Base-by-base conservation (phyloP, 1,140 invertebrate species). In the Scylla paramamosain region DNA sequence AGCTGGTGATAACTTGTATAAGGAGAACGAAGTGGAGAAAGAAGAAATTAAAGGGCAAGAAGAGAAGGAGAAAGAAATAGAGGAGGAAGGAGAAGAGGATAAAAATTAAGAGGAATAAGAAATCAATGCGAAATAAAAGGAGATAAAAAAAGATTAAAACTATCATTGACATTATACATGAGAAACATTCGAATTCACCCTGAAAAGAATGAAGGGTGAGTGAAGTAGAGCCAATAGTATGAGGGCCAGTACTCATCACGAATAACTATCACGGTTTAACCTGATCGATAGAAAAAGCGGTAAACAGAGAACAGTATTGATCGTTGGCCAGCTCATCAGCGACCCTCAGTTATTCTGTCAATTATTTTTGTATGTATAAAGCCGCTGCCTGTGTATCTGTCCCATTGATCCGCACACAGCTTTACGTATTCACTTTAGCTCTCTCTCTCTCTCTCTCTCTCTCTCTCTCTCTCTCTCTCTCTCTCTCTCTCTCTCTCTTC, bases 1-100 rank as follows among this genome's bases (percentile, higher is more conserved):
- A 29, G 14, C 4, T 39, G 52, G 25, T 20, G 12, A 52, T 39
- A 52, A 14, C n/a, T 28, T 7, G 6, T 48, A n/a, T 1, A 39
- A 67, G 16, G 91, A 92, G 91, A 67, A 67, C 4, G 59, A 92
- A 39, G 31, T 28, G 0, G 91, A 77, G 91, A 39, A 46, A 59
- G 90, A 91, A 52, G 31, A 52, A 31, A 45, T 52, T 32, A 59
- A 45, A 59, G 46, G 59, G 32, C 14, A 25, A 67, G 46, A 52
- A 92, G 91, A 32, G 10, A 32, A 46, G 25, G 86, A 91, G 46
- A 6, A 20, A 52, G 25, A 52, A 32, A 46, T 4, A 16, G 32
- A 90, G 48, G 48, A 45, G 39, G 39, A 90, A n/a, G 7, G 25
- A 12, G n/a, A 29, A 14, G 14, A 28, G 10, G 25, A 14, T 0